Conservation (phyloP, 1,140 invertebrate species). For the Hyles euphorbiae region DNA sequence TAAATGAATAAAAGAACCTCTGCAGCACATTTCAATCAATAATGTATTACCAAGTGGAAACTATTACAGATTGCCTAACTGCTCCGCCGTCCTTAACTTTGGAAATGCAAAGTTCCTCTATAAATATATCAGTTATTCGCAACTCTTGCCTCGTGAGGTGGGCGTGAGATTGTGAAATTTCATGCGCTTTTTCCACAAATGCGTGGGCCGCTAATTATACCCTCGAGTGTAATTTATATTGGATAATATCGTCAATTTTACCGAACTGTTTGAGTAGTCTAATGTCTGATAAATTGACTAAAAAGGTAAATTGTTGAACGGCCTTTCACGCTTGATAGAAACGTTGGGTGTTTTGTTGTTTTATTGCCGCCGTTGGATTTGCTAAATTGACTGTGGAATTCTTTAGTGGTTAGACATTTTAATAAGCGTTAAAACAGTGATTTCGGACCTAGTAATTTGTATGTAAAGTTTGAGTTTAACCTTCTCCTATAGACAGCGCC, state of each 20-base stretch:
- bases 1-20: too few species aligned
- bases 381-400: too few species aligned
- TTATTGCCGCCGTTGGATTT: too few species aligned
- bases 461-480: too few species aligned
- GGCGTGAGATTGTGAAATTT: conserved; percentile 59
- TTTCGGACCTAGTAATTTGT: too few species aligned
- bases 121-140: background rate
- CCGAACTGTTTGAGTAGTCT: conserved; percentile 19
- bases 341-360: background rate
- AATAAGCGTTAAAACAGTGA: too few species aligned
- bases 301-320: conserved; percentile 1
- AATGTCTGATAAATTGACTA: conserved; percentile 14
- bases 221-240: conserved; percentile 52
- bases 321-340: too few species aligned
- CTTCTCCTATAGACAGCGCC: too few species aligned
- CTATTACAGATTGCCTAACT: background rate
- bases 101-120: background rate
- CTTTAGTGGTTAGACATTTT: too few species aligned
- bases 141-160: conserved; percentile 17
- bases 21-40: too few species aligned
- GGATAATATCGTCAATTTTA: conserved; percentile 44
- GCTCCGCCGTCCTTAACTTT: background rate
- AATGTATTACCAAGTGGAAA: background rate
- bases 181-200: conserved; percentile 43
- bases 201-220: conserved; percentile 66